Base-by-base conservation (phyloP, 2,113 vertebrate species). In the Caracal caracal region DNA sequence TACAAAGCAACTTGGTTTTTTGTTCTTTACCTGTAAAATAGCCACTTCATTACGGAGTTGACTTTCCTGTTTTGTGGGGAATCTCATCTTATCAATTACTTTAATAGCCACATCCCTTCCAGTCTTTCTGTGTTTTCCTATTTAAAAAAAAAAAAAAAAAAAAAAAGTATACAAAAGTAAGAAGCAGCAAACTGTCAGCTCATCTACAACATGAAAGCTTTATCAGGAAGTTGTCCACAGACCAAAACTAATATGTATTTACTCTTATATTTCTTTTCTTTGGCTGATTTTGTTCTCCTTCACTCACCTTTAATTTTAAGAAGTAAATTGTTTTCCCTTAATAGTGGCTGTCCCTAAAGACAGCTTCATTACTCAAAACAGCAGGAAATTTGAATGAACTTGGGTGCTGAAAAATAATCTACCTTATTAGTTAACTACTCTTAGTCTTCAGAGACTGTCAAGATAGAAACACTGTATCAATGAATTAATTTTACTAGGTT, bases 31-130 rank as follows among this genome's bases (percentile, higher is more conserved):
- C 99, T 99, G 99, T 97, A 99, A 99, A 97, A 99, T 99, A 97
- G 99, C 99, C 94, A 99, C 99, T 98, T 99, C 99, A 66, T 99
- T 99, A 95, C 99, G 99, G 56, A 99, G 99, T 95, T 99, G 99
- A 98, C 99, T 99, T 98, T 99, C 99, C 96, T 99, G 99, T 98
- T 99, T 99, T 92, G 99, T 99, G 56, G 99, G 99, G 98, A 99
- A 99, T 96, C 99, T 99, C 99, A 99, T 99, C 98, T 99, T 99
- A 98, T 99, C 99, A 87, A 99, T 99, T 73, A 99, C 99, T 98
- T 99, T 99, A 98, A 99, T 99, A 96, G 99, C 99, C 97, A 99
- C 99, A 97, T 99, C 99, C 98, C 99, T 99, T 98, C 99, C 99
- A 88, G 99, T 99, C 98, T 99, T 99, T 97, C 99, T 99, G 43